Evolutionary conservation across 1,140 invertebrate species (phyloP), one percentile per base, ranked within the genome.

Genomic region (Orchestia grillus): DNA sequence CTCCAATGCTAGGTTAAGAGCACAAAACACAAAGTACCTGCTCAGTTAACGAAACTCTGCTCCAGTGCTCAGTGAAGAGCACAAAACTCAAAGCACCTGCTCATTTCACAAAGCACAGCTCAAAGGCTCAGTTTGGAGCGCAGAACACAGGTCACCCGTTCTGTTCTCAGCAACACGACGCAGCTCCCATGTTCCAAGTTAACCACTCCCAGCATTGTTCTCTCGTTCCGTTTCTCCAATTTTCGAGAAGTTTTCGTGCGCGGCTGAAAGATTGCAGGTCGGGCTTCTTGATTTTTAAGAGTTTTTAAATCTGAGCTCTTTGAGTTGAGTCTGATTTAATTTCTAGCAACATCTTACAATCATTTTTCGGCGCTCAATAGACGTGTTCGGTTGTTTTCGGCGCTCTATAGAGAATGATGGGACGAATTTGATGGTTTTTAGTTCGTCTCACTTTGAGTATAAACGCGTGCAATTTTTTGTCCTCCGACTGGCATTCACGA

Each of bases 231-330:
- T 77, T 77, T 15, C 62, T 77, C 62, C 62, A 77, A 77, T 77
- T 77, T 77, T 77, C 62, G 62, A 77, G 62, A 77, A 28, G 62
- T 77, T 77, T 77, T 77, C 62, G 62, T 77, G 62, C 36, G 62
- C 62, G 62, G 62, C 62, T 77, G 62, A 77, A 77, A 77, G 62
- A 77, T 77, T 77, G 62, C 62, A 77, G 62, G 62, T 77, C 62
- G 28, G 62, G 62, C 62, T 77, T 77, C 11, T 77, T 77, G 62
- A 77, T 77, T 77, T 77, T 77, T 77, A 36, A 77, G 62, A 77
- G 62, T 77, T 36, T 28, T 77, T 77, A 77, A 36, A 77, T 77
- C 62, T 77, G 62, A 77, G 62, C 62, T 77, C 62, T 77, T 77
- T 77, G 62, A 77, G 62, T 77, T 36, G 62, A 77, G 62, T 77